Base-by-base conservation (phyloP, 2,113 vertebrate genomes). In the Nothoprocta pentlandii region DNA sequence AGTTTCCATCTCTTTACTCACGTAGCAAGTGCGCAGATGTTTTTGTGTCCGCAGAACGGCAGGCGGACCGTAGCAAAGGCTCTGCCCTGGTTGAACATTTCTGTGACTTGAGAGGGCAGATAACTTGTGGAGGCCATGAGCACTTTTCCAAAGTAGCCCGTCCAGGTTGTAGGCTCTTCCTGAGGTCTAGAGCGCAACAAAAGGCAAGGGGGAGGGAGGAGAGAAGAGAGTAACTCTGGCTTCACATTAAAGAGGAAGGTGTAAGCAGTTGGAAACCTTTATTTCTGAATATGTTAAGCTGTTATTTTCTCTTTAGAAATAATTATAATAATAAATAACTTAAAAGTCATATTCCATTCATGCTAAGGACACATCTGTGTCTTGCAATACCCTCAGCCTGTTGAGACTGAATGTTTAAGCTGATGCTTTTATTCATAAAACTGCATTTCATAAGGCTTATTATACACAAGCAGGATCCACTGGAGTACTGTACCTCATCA, bases 71-170 rank as follows among this genome's bases (percentile, higher is more conserved):
- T 99, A 71, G 99, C 99, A 42, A 99, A 99, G 89, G 99, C 99
- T 94, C 99, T 97, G 4, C 99, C 99, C 97, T 99, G 99, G 92
- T 99, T 99, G 97, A 99, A 99, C 99, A 99, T 99, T 93, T 99
- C 99, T 2, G 99, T 99, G 49, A 99, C 99, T 96, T 99, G 99
- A 41, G 99, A 98, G 47, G 99, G 99, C 97, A 99, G 94, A 95
- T 99, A 99, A 94, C 98, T 99, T 34, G 99, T 99, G 32, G 99
- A 99, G 3, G 99, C 99, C 99, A 99, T 99, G 94, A 99, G 97
- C 32, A 99, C 99, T 96, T 99, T 99, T 41, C 99, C 99, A 58
- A 99, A 98, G 95, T 99, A 99, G 16, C 99, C 99, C 3, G 99
- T 99, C 99, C 99, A 99, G 63, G 99, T 99, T 51, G 99, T 99